Conservation (phyloP, 2,888 invertebrate species). For the Scaptomyza tumidula region DNA sequence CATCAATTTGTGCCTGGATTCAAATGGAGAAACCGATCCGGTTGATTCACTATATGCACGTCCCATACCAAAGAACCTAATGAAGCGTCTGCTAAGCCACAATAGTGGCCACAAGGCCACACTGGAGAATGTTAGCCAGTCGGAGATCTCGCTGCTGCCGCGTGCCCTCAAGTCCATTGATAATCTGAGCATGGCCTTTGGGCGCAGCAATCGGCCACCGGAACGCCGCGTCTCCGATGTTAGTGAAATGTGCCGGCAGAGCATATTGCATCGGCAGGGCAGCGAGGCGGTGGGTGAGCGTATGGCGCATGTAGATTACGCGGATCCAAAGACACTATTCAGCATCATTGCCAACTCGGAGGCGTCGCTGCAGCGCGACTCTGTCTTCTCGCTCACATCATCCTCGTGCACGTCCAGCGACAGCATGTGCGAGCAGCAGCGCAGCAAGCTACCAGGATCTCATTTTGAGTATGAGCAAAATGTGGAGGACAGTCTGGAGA, state of each 20-base stretch:
- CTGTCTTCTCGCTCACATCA: slow-evolving; percentile 84
- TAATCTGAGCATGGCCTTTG: slow-evolving; percentile 72
- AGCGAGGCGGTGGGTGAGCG: slow-evolving; percentile 93
- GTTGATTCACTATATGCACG: slow-evolving; percentile 64
- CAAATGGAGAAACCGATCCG: slow-evolving; percentile 24
- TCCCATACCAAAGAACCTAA: slow-evolving; percentile 78
- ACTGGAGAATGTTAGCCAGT: slow-evolving; percentile 72
- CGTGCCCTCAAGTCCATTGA: slow-evolving; percentile 80
- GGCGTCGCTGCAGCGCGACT: slow-evolving; percentile 81
- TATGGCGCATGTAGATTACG: slow-evolving; percentile 94
- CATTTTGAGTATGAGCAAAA: slow-evolving; percentile 91
- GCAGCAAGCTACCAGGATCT: slow-evolving; percentile 70
- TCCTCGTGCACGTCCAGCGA: slow-evolving; percentile 80
- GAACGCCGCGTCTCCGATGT: slow-evolving; percentile 83
- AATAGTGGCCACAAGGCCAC: slow-evolving; percentile 47
- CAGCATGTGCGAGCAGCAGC: slow-evolving; percentile 81
- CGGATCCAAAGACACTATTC: slow-evolving; percentile 90
- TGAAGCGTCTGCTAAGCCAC: slow-evolving; percentile 78
- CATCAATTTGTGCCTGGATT: slow-evolving; percentile 64
- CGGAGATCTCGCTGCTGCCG: slow-evolving; percentile 80
- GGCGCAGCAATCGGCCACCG: slow-evolving; percentile 77
- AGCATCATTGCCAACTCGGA: slow-evolving; percentile 70
- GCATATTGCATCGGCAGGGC: slow-evolving; percentile 89
- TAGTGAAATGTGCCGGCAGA: slow-evolving; percentile 83
- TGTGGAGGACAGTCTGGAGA: slow-evolving; percentile 88